Base-by-base conservation (phyloP, 2,888 invertebrate species). In the Aquatica leii region DNA sequence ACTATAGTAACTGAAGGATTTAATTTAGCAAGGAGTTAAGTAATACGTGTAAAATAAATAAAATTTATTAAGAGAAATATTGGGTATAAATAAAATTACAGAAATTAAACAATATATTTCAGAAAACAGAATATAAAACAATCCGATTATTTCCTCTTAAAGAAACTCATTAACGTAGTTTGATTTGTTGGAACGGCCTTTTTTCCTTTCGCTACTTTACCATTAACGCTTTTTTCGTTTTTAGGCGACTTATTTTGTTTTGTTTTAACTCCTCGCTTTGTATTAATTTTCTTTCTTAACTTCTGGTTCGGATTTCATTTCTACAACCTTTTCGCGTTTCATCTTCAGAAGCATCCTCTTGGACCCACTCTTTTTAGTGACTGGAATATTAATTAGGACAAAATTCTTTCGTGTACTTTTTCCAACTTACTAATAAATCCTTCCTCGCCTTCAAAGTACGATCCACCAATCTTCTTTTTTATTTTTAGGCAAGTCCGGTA, bases 391-490 rank as follows among this genome's bases (percentile, higher is more conserved):
- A 21, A 14, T 40, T n/a, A 40, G 40, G 31, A 35, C 14, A 12
- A 24, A 9, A 18, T 50, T 34, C 34, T 34, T 3, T 24, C 2
- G 14, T n/a, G n/a, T n/a, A n/a, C n/a, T n/a, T n/a, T n/a, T n/a
- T n/a, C 9, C n/a, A 3, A 61, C 59, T 67, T 73, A 77, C 78
- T 72, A 68, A 86, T 81, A 70, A 83, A 87, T 5, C 86, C 87
- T 68, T 86, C 86, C 67, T 86, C 86, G 81, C 84, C 85, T 51
- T 82, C 83, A 84, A 87, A 8, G 85, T 86, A 77, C 84, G 85
- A 71, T 86, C 85, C 4, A 87, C 82, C 67, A 86, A 79, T 71
- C 85, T 86, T 71, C 86, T 56, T 78, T 81, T 74, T 86, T 87
- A 68, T 76, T 78, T 81, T 86, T 72, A 80, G 84, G 75, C 82